A percentile compares a stretch with the other conserved stretches of the same genome.
phyloP scores from a whole-genome alignment of 2,888 invertebrate species.

The Xiphydria camelus region DNA sequence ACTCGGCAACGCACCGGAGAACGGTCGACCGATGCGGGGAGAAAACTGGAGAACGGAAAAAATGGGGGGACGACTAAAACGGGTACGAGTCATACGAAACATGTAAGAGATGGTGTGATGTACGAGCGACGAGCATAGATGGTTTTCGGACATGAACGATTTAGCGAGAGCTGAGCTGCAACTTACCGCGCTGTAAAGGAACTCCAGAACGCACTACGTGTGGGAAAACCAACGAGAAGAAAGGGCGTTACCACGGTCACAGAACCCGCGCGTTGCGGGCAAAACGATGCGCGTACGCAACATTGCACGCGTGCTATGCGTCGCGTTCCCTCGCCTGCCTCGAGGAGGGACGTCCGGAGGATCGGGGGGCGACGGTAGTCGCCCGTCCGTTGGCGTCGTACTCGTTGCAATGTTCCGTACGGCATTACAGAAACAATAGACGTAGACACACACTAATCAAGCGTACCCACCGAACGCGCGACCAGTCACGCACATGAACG shows the following conservation, averaged over 20 bases:
- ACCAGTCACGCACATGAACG: conserved; percentile 23
- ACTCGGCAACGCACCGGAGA: conserved; percentile 23
- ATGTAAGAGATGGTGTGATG: conserved; percentile 46
- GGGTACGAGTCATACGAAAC: no score
- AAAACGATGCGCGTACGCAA: conserved; percentile 38
- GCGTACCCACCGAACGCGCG: conserved; percentile 47
- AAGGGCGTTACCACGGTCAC: conserved; percentile 59
- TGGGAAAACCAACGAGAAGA: conserved; percentile 58
- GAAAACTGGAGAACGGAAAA: no score
- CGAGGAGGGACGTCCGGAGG: no score
- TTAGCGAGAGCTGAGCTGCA: conserved; percentile 64
- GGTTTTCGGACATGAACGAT: conserved; percentile 36
- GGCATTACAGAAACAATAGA: conserved; percentile 57
- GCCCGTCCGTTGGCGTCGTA: no score
- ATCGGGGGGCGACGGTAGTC: no score
- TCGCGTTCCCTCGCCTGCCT: no score
- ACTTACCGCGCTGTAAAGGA: conserved; percentile 99
- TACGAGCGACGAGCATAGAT: conserved; percentile 52
- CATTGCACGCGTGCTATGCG: conserved; percentile 30
- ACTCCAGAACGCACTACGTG: conserved; percentile 95
- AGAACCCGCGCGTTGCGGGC: conserved; percentile 50
- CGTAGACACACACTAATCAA: conserved; percentile 58
- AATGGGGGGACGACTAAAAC: no score
- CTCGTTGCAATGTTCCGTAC: conserved; percentile 49
- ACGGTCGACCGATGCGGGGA: no score